These are phyloP conservation scores for Paedocypris sp. DNA, from an alignment of 2,113 vertebrate genomes.

Conservation along the genomic window DNA sequence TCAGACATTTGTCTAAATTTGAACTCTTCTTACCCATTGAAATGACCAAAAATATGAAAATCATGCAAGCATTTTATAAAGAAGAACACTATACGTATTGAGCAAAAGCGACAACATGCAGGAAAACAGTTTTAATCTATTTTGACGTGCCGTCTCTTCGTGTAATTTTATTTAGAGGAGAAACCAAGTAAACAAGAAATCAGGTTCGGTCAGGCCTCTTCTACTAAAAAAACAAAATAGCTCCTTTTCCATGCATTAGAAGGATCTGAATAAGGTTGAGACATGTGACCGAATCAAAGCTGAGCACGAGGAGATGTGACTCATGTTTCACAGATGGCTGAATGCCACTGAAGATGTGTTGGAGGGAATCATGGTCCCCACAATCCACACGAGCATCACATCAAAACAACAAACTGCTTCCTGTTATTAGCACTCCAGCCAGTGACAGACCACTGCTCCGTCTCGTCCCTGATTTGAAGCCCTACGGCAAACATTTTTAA, in stretches of 20 bases:
- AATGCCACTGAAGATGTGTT: neutral
- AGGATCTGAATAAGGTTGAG: neutral
- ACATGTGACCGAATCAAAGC: constrained; percentile 3
- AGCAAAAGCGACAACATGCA: neutral
- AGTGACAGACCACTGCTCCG: constrained; percentile 1
- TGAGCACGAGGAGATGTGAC: neutral
- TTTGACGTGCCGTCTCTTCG: constrained; percentile 1
- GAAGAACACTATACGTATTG: no score
- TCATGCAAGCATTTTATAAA: no score
- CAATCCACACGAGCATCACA: constrained; percentile 16
- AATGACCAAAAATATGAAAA: no score
- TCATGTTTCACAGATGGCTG: neutral
- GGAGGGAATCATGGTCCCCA: neutral
- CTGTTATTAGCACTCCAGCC: neutral
- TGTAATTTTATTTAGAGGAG: neutral
- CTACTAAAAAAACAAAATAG: constrained; percentile 1
- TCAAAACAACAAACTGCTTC: constrained; percentile 18
- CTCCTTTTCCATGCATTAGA: constrained; percentile 1
- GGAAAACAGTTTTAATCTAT: neutral
- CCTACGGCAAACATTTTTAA: neutral
- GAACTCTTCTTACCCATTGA: neutral
- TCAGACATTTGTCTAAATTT: neutral
- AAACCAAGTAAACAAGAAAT: neutral
- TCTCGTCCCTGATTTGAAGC: neutral
- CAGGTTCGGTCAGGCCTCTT: neutral